phyloP scores from a whole-genome alignment of 2,113 vertebrate genomes.

The Rhagologus leucostigma region DNA sequence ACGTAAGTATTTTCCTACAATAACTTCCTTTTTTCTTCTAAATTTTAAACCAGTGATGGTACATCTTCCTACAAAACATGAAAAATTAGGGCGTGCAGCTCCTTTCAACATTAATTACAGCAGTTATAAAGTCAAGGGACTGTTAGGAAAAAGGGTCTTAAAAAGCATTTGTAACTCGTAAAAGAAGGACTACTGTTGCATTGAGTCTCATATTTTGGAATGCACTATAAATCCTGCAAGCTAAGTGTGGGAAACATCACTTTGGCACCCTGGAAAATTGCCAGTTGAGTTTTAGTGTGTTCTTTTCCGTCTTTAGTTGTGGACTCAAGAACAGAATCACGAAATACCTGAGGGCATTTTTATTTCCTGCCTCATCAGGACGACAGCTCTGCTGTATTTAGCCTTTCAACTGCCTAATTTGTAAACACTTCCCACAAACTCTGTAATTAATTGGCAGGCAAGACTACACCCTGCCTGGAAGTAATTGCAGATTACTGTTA shows the following conservation, averaged over 20 bases:
- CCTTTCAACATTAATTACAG: neutral
- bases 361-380: neutral
- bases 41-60: neutral
- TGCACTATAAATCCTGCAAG: neutral
- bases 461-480: neutral
- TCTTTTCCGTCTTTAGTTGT: neutral
- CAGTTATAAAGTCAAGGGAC: neutral
- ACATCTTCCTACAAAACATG: neutral
- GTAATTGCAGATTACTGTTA: conserved; percentile 19
- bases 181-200: neutral
- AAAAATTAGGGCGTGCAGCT: neutral
- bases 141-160: neutral
- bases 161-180: neutral
- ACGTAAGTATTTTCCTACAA: neutral
- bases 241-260: neutral
- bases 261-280: neutral
- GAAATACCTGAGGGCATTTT: neutral
- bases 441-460: conserved; percentile 1
- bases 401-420: neutral
- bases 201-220: neutral
- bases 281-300: neutral
- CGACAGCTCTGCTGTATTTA: neutral
- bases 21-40: neutral
- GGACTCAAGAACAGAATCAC: neutral
- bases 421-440: neutral